These are phyloP conservation scores for Charanyca ferruginea DNA, from an alignment of 2,888 invertebrate species.

Conservation along the genomic window DNA sequence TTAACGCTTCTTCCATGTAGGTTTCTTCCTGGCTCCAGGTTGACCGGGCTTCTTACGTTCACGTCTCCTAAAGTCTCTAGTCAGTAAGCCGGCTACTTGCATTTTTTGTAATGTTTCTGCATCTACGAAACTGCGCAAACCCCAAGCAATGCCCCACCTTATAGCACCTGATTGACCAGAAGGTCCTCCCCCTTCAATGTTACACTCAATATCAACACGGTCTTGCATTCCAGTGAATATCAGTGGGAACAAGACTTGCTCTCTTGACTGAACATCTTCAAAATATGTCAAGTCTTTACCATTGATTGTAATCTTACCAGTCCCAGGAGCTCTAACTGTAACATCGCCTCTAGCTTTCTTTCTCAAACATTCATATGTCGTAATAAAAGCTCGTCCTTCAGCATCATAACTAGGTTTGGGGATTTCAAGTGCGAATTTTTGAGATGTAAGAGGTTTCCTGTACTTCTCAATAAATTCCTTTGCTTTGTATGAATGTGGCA, in stretches of 20 bases:
- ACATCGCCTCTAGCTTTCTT: constrained; percentile 95
- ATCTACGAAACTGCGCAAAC: constrained; percentile 96
- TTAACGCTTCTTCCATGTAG: constrained; percentile 98
- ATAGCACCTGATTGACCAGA: constrained; percentile 97
- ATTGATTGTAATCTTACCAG: constrained; percentile 96
- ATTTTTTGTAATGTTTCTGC: constrained; percentile 94
- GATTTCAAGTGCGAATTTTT: constrained; percentile 91
- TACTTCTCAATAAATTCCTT: constrained; percentile 95
- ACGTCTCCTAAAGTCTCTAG: constrained; percentile 94
- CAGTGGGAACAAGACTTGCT: constrained; percentile 97
- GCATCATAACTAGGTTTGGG: constrained; percentile 93
- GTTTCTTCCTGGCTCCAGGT: constrained; percentile 96
- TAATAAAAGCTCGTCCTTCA: constrained; percentile 93
- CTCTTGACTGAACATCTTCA: constrained; percentile 92
- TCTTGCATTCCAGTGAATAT: constrained; percentile 94
- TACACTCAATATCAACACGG: constrained; percentile 96
- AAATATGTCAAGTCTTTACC: constrained; percentile 95
- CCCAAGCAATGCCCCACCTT: constrained; percentile 96
- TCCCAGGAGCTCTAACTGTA: constrained; percentile 95
- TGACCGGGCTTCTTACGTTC: constrained; percentile 99
- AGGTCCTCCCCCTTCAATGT: constrained; percentile 93
- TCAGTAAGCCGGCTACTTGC: constrained; percentile 97
- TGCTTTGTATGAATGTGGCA: constrained; percentile 93
- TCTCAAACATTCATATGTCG: constrained; percentile 93
- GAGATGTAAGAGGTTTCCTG: constrained; percentile 91